Evolutionary conservation across 2,888 invertebrate genomes (phyloP), one percentile per base, ranked within the genome.

Genomic region (Neoaliturus tenellus): DNA sequence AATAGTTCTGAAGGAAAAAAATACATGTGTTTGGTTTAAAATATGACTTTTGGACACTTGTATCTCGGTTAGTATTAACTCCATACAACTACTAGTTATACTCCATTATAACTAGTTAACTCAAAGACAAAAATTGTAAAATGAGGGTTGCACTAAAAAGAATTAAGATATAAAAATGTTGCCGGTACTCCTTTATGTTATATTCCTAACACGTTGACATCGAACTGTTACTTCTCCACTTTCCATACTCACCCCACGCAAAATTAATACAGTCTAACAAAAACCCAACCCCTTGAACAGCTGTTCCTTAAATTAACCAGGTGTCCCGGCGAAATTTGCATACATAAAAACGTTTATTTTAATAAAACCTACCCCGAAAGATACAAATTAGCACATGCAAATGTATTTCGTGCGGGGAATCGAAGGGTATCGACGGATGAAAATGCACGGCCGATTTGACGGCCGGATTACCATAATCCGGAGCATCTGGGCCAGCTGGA

Each of bases 301-400:
- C 62, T 62, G 62, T 17, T 4, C 6, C 35, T 10, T 35, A 35
- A 35, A 44, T 14, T 23, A 51, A 23, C 62, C 62, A 62, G 62
- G 62, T 62, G 62, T 23, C 20, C 10, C 1, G 14, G 12, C 1
- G 14, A 62, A 62, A 62, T 69, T 69, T 8, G 23, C 39, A 69
- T 67, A 67, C 31, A n/a, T 67, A 25, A 28, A 58, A 58, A 67
- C 67, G 31, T 69, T 69, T 69, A 33, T 69, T 39, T 69, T 35
- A 75, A 44, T 75, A 44, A 71, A 12, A 14, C 3, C 23, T 33
- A 35, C 71, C 41, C 17, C 75, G 44, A 41, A 2, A 17, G 44
- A 75, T 44, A 75, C 75, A 75, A 75, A 75, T 44, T 48, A 28
- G 41, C 41, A n/a, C n/a, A 75, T 75, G 75, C 75, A 75, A 75